Evolutionary conservation across 2,113 vertebrate genomes (phyloP).

Genomic region (Ctenodactylus gundi): DNA sequence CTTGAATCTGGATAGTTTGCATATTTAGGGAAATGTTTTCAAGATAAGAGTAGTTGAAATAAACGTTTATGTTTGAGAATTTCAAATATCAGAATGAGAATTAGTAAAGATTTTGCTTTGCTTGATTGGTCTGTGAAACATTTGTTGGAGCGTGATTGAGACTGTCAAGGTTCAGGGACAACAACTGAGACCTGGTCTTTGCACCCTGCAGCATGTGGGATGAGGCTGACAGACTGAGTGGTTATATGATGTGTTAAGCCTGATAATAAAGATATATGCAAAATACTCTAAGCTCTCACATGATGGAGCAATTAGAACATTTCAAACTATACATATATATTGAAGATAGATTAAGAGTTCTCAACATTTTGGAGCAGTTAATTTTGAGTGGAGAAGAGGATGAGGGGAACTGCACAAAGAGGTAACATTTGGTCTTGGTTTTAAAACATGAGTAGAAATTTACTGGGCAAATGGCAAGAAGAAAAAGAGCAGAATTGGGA

Average conservation of each 20-base stretch:
- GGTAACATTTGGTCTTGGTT: conserved; percentile 12
- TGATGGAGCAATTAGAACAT: conserved; percentile 19
- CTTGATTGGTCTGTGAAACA: conserved; percentile 16
- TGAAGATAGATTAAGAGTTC: background rate
- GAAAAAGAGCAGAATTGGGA: conserved; percentile 21
- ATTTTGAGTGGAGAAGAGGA: conserved; percentile 31
- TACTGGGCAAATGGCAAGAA: background rate
- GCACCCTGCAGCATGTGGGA: background rate
- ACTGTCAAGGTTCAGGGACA: background rate
- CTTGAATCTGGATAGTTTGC: conserved; percentile 32
- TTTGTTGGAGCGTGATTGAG: background rate
- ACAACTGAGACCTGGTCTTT: background rate
- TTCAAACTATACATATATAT: conserved; percentile 35
- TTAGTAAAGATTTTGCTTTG: conserved; percentile 42
- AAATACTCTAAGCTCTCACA: background rate
- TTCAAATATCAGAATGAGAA: conserved; percentile 38
- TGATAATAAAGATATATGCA: background rate
- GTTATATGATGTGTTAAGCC: conserved; percentile 15
- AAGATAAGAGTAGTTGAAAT: background rate
- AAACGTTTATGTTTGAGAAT: conserved; percentile 24
- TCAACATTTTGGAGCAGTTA: conserved; percentile 36
- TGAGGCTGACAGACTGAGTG: background rate
- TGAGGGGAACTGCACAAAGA: conserved; percentile 19
- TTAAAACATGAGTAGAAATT: conserved; percentile 39
- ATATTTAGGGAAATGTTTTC: conserved; percentile 41